Conservation (phyloP, 2,797 vertebrate species). For the Etheostoma nigrum region DNA sequence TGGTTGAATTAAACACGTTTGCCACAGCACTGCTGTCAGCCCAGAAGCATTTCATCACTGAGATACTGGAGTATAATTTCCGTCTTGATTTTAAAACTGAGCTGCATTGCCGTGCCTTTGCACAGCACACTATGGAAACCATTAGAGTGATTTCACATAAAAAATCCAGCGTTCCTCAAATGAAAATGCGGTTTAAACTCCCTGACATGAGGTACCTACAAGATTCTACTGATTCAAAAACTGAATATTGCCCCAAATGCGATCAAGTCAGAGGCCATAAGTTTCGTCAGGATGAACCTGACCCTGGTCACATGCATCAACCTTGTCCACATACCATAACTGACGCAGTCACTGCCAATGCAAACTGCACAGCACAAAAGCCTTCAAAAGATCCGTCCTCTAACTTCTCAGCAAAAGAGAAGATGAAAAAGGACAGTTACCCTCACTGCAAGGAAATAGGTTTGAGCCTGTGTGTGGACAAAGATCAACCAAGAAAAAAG, state of each 20-base stretch:
- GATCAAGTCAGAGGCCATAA: slow-evolving; percentile 18
- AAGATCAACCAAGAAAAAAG: slow-evolving; percentile 20
- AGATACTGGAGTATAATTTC: slow-evolving; percentile 54
- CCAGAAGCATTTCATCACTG: slow-evolving; percentile 31
- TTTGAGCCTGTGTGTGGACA: slow-evolving; percentile 32
- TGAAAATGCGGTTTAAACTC: slow-evolving; percentile 23
- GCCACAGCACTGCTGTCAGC: slow-evolving; percentile 9
- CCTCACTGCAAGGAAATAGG: slow-evolving; percentile 32
- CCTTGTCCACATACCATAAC: neutral
- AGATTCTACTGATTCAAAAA: neutral
- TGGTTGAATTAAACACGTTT: slow-evolving; percentile 39
- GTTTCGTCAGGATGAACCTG: neutral
- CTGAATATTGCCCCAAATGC: slow-evolving; percentile 35
- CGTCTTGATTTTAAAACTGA: slow-evolving; percentile 35
- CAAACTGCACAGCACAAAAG: slow-evolving; percentile 1
- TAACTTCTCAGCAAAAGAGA: neutral
- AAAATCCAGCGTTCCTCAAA: rapidly evolving
- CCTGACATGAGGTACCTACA: slow-evolving; percentile 1
- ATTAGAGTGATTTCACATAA: rapidly evolving
- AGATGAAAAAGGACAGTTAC: neutral
- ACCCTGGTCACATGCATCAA: neutral
- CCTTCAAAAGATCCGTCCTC: neutral
- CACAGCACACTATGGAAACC: neutral
- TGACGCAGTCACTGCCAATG: neutral
- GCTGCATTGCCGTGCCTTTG: slow-evolving; percentile 5